Evolutionary conservation across 1,140 invertebrate species (phyloP), one percentile per base, ranked within the genome.

Genomic region (Megalonaias nervosa): DNA sequence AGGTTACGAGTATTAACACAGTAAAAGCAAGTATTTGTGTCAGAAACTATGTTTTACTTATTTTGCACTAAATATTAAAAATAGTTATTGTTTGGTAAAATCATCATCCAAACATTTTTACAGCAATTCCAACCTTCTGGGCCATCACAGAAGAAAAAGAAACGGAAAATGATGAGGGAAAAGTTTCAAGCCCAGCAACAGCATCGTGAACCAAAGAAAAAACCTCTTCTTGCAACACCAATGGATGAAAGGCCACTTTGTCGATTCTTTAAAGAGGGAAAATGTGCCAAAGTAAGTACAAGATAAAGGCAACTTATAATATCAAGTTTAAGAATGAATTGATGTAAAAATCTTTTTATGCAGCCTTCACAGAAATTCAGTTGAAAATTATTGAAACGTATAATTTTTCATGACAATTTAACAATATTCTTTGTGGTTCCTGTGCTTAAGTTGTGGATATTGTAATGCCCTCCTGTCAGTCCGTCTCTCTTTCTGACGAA

Each of bases 221-320:
- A 85, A 79, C 83, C 83, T n/a, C 75, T 88, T n/a, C 59, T 85
- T 48, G 82, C 85, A 55, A 85, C 83, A 59, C 85, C 86, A 19
- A 85, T 84, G 81, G 80, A 83, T 64, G 87, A 86, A 55, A 72
- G 87, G 60, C 87, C 86, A 9, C 62, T 84, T 1, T 97, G 96
- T 87, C 93, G 94, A 72, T 95, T 95, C 91, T 97, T 93, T 85
- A 94, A 96, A 93, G 95, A 97, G 91, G 96, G 96, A 73, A 96
- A 97, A 91, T 97, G 96, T 91, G 94, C 95, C 85, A 94, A 95
- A 91, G 94, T 92, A 85, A 81, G 73, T 21, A 58, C 48, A 67
- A 26, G 14, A 55, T 55, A 57, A 61, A 64, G 19, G 55, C 19
- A 55, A 19, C 56, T 55, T 48, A 38, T 15, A 48, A 26, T 48